Base-by-base conservation (phyloP, 1,140 invertebrate species). In the Phymastichus coffea region DNA sequence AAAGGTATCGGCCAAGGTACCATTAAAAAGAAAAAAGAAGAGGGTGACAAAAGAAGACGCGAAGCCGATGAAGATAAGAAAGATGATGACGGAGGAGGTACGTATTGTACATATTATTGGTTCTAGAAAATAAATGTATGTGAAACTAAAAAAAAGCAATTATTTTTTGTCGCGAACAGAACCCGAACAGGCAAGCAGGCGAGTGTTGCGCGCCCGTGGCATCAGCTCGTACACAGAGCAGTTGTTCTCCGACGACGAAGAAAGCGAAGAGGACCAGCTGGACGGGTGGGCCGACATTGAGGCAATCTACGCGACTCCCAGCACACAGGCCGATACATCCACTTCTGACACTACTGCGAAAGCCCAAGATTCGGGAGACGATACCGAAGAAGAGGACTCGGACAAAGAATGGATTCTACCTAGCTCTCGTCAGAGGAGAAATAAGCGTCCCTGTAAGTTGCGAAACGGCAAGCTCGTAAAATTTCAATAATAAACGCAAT, bases 381-480 rank as follows among this genome's bases (percentile, higher is more conserved):
- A 33, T 33, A 7, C 12, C 28, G 52, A 61, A 20, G 28, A 65
- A 26, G 68, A 70, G 67, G 76, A 80, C 68, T 78, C 77, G 28
- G 77, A 80, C 60, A 67, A 78, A 66, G 77, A 79, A 60, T 79
- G 77, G 77, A 70, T 76, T 52, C 40, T 79, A 66, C 77, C 77
- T 19, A 57, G 73, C 52, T 68, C 70, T 66, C 71, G 77, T 52
- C 78, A 75, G 68, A 72, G 73, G 68, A 78, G 74, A 67, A 72
- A 67, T 67, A 79, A 78, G 71, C 70, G 75, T 68, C 68, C 69
- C 58, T 69, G 74, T 75, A 23, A 73, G 71, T 71, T 63, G 54
- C 53, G 15, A 17, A 40, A 54, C 33, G 47, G 22, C 23, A 19
- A 25, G n/a, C n/a, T n/a, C n/a, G n/a, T n/a, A n/a, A n/a, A n/a